Conservation (phyloP, 1,140 invertebrate species). For the Lepidurus apus region DNA sequence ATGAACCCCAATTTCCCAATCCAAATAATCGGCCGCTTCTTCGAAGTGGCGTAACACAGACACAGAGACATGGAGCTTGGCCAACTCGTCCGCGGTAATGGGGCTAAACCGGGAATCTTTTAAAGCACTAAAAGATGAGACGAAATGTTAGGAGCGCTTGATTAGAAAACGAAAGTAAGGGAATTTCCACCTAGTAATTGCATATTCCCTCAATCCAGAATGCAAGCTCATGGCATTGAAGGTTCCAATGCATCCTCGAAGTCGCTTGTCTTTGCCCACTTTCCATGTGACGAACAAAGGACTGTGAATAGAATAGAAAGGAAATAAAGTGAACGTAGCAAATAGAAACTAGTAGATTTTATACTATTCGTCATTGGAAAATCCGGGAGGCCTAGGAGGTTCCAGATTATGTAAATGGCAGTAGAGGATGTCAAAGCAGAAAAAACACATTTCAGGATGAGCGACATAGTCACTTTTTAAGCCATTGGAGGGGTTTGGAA, state of each 20-base stretch:
- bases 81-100: constrained; percentile 87
- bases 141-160: neutral
- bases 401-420: constrained; percentile 87
- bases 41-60: constrained; percentile 94
- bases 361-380: constrained; percentile 93
- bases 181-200: constrained; percentile 68
- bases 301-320: constrained; percentile 57
- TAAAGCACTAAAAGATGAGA: constrained; percentile 27
- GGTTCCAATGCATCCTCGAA: constrained; percentile 91
- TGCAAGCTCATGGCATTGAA: constrained; percentile 93
- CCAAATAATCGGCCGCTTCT: constrained; percentile 86
- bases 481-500: constrained; percentile 34
- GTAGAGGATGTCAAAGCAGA: constrained; percentile 96
- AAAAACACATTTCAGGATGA: constrained; percentile 93
- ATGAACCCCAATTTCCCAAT: constrained; percentile 97
- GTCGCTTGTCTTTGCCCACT: constrained; percentile 83
- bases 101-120: constrained; percentile 70
- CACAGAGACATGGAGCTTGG: constrained; percentile 89
- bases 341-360: constrained; percentile 46
- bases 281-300: constrained; percentile 99
- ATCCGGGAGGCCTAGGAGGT: constrained; percentile 78
- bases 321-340: constrained; percentile 28
- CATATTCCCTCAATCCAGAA: constrained; percentile 89
- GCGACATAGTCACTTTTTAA: constrained; percentile 58
- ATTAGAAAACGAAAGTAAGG: constrained; percentile 2